Evolutionary conservation across 92 coral and sea anemone genomes (phyloP).

Genomic region (Chrysogorgia sp.): DNA sequence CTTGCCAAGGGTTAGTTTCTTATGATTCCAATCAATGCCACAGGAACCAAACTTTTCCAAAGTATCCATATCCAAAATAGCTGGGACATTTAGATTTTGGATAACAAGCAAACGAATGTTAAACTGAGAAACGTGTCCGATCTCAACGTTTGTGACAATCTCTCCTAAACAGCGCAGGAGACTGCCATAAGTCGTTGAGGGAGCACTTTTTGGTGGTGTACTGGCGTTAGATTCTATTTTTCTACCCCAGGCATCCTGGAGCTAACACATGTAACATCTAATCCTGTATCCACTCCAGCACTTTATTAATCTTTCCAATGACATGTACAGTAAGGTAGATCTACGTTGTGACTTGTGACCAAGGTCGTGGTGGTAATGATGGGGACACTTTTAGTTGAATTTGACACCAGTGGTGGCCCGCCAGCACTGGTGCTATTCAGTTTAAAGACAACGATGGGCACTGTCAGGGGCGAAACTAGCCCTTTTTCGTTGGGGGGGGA

Average conservation of each 20-base stretch:
- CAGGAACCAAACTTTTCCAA: conserved; percentile 37
- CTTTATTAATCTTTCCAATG: conserved; percentile 19
- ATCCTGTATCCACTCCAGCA: conserved; percentile 50
- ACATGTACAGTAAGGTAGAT: conserved; percentile 47
- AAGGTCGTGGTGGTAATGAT: conserved; percentile 41
- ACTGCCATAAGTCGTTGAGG: conserved; percentile 45
- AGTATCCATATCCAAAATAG: conserved; percentile 36
- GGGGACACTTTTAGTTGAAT: conserved; percentile 48
- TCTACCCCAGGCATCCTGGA: conserved; percentile 34
- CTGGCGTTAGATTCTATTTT: conserved; percentile 27
- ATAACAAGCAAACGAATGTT: conserved; percentile 47
- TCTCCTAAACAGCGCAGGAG: conserved; percentile 34
- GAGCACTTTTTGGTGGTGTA: conserved; percentile 36
- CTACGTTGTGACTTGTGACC: conserved; percentile 47
- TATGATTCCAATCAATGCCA: conserved; percentile 21
- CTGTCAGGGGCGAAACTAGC: too few species aligned
- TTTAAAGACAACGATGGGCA: conserved; percentile 39
- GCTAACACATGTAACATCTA: conserved; percentile 44
- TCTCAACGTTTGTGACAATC: conserved; percentile 32
- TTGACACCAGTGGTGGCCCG: conserved; percentile 51
- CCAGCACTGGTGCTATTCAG: conserved; percentile 31
- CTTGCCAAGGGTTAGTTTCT: conserved; percentile 12
- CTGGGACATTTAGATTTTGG: conserved; percentile 34
- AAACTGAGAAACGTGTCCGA: conserved; percentile 44
- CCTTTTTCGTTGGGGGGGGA: too few species aligned